Base-by-base conservation (phyloP, 1,140 invertebrate genomes). In the Aphis craccivora region DNA sequence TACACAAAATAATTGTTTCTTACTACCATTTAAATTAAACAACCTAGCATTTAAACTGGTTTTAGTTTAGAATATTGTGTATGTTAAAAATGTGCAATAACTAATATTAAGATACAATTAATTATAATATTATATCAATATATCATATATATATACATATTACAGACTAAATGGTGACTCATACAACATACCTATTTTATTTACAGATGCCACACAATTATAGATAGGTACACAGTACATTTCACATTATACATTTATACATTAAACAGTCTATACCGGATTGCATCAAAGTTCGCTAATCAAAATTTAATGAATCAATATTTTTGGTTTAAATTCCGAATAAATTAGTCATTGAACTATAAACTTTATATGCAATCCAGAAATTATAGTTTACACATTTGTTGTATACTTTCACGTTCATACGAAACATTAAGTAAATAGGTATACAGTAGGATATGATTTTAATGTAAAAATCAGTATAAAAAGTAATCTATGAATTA, bases 111-210 rank as follows among this genome's bases (percentile, higher is more conserved):
- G 5, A 76, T 76, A n/a, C 14, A 76, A 76, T 11, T 84, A 2
- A 40, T 37, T 84, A 43, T 84, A 14, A 84, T 25, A 30, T 43
- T 25, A 37, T 37, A 89, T 35, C 48, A 40, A 40, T 40, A 40
- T 40, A 40, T 40, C 37, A 40, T 40, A 53, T 18, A n/a, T 81
- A 84, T 84, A 86, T 86, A 45, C 84, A 86, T 40, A 25, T 84
- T 89, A 89, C 87, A 89, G n/a, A 53, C 45, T 89, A 89, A 35
- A 89, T 53, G n/a, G 86, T 51, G 86, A n/a, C 40, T 35, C 30
- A n/a, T 30, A 51, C 35, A 88, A 51, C n/a, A 51, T 35, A 51
- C 35, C 45, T 40, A 40, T 40, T 40, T 25, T 88, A 88, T 51
- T 37, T 53, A 89, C 48, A 89, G 37, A 84, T 84, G 22, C 83